Percentiles rank a stretch among this genome's conserved stretches.
Conservation (phyloP, 1,140 invertebrate genomes). For the Scaptomyza pallida region DNA sequence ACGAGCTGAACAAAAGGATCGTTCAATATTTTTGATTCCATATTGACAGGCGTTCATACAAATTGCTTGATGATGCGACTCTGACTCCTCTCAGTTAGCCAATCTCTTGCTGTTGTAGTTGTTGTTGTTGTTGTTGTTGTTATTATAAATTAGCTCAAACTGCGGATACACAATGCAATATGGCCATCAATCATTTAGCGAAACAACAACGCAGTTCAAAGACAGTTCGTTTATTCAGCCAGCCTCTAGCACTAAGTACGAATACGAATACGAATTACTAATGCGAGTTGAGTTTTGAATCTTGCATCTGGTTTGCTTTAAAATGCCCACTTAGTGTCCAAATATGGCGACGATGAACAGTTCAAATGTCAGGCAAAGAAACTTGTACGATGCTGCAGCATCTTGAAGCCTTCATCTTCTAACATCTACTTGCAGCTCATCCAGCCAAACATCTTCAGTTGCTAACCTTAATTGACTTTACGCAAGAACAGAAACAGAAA, state of each 20-base stretch:
- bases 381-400: slow-evolving; percentile 41
- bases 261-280: slow-evolving; percentile 2
- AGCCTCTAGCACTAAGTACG: slow-evolving; percentile 15
- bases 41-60: slow-evolving; percentile 78
- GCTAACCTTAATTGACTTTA: slow-evolving; percentile 75
- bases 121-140: slow-evolving; percentile 47
- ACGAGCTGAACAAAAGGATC: slow-evolving; percentile 70
- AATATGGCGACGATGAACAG: slow-evolving; percentile 49
- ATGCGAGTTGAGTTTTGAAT: background rate
- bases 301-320: slow-evolving; percentile 43
- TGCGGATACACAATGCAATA: slow-evolving; percentile 64
- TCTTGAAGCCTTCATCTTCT: slow-evolving; percentile 47
- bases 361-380: slow-evolving; percentile 47
- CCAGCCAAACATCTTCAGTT: slow-evolving; percentile 27
- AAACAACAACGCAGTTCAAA: slow-evolving; percentile 35
- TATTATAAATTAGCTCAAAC: slow-evolving; percentile 80
- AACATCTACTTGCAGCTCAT: background rate
- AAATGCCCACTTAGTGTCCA: slow-evolving; percentile 47
- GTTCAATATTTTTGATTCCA: slow-evolving; percentile 68
- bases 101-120: slow-evolving; percentile 8
- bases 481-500: slow-evolving; percentile 25
- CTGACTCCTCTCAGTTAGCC: slow-evolving; percentile 29
- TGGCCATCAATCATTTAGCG: slow-evolving; percentile 67
- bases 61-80: slow-evolving; percentile 59
- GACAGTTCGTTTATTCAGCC: slow-evolving; percentile 74